Evolutionary conservation across 1,140 invertebrate genomes (phyloP), one percentile per base, ranked within the genome.

Genomic region (Apis laboriosa): DNA sequence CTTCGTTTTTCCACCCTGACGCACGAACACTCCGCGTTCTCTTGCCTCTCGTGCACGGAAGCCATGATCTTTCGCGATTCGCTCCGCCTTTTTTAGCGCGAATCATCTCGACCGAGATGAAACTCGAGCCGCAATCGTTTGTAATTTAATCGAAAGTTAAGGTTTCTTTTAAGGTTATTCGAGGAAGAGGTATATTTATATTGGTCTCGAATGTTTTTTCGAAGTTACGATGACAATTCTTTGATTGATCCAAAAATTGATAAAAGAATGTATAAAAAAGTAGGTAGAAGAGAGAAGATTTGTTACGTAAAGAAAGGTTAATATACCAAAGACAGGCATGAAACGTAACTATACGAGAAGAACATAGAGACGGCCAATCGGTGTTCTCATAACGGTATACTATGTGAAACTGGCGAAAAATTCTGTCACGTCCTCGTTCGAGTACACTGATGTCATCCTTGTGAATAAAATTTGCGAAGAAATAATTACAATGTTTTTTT

Each of bases 361-460:
- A 58, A n/a, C 34, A 19, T 49, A 34, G 74, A 53, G 51, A 24
- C 12, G 19, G 2, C 9, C 61, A 63, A 75, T 75, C 34, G 51
- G 15, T 21, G 28, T 13, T 53, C 17, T n/a, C 2, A 53, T 82
- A 82, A 82, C 80, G 80, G 80, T 82, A 77, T 43, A 28, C 51
- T 51, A 11, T 43, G 68, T 74, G 49, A 80, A 73, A 73, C 58
- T n/a, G 72, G 55, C 24, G 64, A 68, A 60, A 58, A 77, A 53
- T 82, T 68, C 80, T n/a, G 56, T 68, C 72, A 53, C 79, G 79
- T 80, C 71, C 60, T 61, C 78, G 61, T 76, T 76, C 63, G 78
- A 51, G 63, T 17, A 0, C 19, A 12, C 64, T 68, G 73, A 77
- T 43, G 68, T 67, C 72, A 67, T 83, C 64, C 34, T 2, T 9